phyloP scores from a whole-genome alignment of 2,888 invertebrate genomes.

The Scaptomyza reducta region DNA sequence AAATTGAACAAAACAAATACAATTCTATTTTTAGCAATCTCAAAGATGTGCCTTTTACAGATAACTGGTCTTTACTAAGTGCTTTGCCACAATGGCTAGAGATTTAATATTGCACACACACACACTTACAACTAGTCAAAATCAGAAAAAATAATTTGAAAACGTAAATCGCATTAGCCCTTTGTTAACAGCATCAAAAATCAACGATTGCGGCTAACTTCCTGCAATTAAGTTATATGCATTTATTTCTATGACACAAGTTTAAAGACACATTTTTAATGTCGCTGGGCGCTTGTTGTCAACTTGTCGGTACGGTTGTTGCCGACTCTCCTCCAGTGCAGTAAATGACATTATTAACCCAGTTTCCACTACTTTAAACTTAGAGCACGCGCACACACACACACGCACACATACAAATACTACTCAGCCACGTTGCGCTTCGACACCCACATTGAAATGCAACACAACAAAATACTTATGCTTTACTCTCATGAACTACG shows the following conservation, averaged over 20 bases:
- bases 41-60: neutral
- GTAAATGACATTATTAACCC: conserved; percentile 78
- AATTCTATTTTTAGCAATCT: neutral
- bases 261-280: conserved; percentile 48
- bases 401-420: conserved; percentile 4
- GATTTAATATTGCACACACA: neutral
- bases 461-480: conserved; percentile 15
- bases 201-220: conserved; percentile 32
- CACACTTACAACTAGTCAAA: neutral
- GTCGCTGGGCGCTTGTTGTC: conserved; percentile 47
- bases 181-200: conserved; percentile 30
- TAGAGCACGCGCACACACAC: conserved; percentile 6
- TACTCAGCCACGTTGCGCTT: conserved; percentile 50
- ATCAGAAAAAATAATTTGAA: neutral
- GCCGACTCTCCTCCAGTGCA: conserved; percentile 56
- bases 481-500: conserved; percentile 4
- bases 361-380: conserved; percentile 62
- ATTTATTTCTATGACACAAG: conserved; percentile 45
- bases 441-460: conserved; percentile 66
- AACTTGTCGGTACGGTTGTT: conserved; percentile 25
- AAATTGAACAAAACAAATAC: neutral
- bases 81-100: neutral
- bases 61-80: neutral
- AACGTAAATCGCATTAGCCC: conserved; percentile 41
- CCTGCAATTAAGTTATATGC: conserved; percentile 49